phyloP scores from a whole-genome alignment of 2,888 invertebrate species.

The Ischnus inquisitorius region DNA sequence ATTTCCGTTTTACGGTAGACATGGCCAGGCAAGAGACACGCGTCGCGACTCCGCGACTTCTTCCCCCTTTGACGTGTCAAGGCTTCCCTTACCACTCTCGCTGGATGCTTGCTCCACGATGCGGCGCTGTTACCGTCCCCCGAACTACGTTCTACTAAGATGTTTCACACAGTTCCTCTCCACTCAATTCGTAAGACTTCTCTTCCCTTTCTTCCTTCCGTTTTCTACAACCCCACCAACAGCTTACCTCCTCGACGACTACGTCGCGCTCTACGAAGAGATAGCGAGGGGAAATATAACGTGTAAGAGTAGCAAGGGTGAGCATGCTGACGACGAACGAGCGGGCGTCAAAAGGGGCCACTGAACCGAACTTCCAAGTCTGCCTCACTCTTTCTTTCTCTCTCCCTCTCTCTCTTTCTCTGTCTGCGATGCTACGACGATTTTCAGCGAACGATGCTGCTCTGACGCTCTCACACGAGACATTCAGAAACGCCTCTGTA shows the following conservation, averaged over 20 bases:
- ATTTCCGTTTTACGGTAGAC: conserved; percentile 76
- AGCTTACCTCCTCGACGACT: conserved; percentile 9
- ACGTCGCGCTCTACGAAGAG: not conserved
- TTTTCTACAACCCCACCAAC: conserved; percentile 4
- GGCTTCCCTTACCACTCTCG: conserved; percentile 9
- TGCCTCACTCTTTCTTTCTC: conserved; percentile 21
- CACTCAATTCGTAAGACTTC: conserved; percentile 3
- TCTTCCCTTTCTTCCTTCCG: conserved; percentile 9
- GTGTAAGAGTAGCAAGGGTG: conserved; percentile 20
- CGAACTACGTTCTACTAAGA: conserved; percentile 62
- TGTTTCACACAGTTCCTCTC: conserved; percentile 69
- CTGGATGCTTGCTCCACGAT: conserved; percentile 27
- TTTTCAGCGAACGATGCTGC: conserved; percentile 25
- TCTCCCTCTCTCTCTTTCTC: conserved; percentile 24
- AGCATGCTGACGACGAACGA: conserved; percentile 53
- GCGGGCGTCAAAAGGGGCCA: conserved; percentile 66
- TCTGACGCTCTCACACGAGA: conserved; percentile 6
- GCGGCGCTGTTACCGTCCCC: conserved; percentile 33
- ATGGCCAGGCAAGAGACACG: conserved; percentile 71
- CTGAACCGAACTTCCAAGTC: conserved; percentile 63
- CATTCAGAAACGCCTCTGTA: conserved; percentile 12
- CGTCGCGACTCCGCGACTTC: conserved; percentile 70
- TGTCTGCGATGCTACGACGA: conserved; percentile 26
- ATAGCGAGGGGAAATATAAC: conserved; percentile 16
- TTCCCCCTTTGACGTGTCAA: conserved; percentile 71